Evolutionary conservation across 2,113 vertebrate species (phyloP), one percentile per base, ranked within the genome.

Genomic region (Colistium nudipinnis): DNA sequence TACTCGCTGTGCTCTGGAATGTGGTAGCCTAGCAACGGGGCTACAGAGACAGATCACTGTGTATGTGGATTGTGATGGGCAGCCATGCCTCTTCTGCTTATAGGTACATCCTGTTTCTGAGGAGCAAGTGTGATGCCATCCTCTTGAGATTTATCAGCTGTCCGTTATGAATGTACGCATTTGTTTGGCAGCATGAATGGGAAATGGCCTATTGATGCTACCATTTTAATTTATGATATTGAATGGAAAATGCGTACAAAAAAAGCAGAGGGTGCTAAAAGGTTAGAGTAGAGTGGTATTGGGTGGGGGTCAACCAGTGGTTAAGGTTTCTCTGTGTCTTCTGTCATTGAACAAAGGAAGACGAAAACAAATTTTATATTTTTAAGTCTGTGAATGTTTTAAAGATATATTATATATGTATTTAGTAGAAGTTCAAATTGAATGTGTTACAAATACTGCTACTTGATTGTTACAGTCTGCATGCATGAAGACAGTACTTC

Each of bases 11-110:
- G 67, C 64, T 61, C 63, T 41, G 77, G 79, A 82, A 86, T 80
- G 64, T 80, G 35, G 88, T 89, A 70, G 70, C 86, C 70, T 82
- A 84, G 84, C 82, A 88, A 87, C 77, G 22, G 10, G 20, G 47
- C 51, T 31, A 20, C 57, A 82, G 49, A 74, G 78, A 71, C 61
- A 73, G 63, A 83, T 77, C 67, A 19, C 14, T 30, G 39, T 1
- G 25, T 55, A n/a, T n/a, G n/a, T 31, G 56, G 62, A 72, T 54
- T n/a, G 59, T 38, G 80, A 78, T 66, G 68, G 62, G 57, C 22
- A 38, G 35, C 41, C 3, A 1, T 17, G 51, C 60, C 52, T 68
- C 27, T 6, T 36, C 41, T 41, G 44, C 16, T 51, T 22, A 2
- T 22, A 68, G 49, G 68, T 72, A 67, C 59, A 57, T 28, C 54